Percentiles rank a stretch among this genome's conserved stretches.
phyloP scores from a whole-genome alignment of 2,888 invertebrate genomes.

The Carpatolechia fugitivella region DNA sequence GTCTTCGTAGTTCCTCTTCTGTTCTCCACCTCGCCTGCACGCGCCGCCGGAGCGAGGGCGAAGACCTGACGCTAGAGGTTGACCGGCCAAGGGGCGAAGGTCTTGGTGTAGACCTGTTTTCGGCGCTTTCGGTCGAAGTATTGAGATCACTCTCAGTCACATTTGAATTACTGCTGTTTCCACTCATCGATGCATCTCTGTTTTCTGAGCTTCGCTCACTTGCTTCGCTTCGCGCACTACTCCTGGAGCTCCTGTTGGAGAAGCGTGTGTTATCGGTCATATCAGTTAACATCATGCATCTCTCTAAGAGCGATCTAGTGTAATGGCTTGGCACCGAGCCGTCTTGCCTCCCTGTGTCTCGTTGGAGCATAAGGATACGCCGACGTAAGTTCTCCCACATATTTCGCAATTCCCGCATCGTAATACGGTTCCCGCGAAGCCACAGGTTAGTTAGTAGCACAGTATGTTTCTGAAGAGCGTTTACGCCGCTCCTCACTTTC shows the following conservation, averaged over 20 bases:
- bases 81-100: constrained; percentile 28
- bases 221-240: constrained; percentile 39
- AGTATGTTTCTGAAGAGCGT: constrained; percentile 61
- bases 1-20: constrained; percentile 56
- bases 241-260: constrained; percentile 36
- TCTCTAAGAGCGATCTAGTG: constrained; percentile 61
- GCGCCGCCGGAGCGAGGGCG: constrained; percentile 48
- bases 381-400: constrained; percentile 83
- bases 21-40: constrained; percentile 51
- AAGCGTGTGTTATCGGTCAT: constrained; percentile 50
- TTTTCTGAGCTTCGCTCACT: constrained; percentile 33
- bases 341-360: constrained; percentile 64
- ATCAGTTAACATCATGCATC: constrained; percentile 67
- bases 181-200: constrained; percentile 29
- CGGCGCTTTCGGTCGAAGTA: constrained; percentile 31
- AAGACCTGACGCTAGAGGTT: constrained; percentile 36
- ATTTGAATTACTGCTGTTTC: constrained; percentile 25
- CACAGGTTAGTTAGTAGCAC: constrained; percentile 59
- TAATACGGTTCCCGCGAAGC: constrained; percentile 60
- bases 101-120: constrained; percentile 27
- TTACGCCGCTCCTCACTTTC: constrained; percentile 60
- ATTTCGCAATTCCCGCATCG: constrained; percentile 79
- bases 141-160: constrained; percentile 31
- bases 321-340: constrained; percentile 51
- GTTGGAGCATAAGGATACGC: constrained; percentile 76